Conservation (phyloP, 2,888 invertebrate species). For the Oscheius sp. region DNA sequence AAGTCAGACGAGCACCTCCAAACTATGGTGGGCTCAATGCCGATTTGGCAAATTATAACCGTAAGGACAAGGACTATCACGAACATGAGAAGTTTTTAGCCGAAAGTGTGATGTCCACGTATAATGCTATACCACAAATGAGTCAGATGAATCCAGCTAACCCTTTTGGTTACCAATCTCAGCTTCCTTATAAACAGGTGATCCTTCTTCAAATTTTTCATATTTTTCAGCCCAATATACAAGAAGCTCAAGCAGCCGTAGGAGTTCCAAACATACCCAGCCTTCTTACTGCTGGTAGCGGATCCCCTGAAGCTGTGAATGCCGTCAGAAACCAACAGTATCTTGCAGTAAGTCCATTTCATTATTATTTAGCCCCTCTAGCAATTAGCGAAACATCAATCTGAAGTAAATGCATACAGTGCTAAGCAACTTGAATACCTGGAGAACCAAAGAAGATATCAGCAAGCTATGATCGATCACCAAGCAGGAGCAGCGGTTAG, state of each 20-base stretch:
- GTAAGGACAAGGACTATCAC: background rate
- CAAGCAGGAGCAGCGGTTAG: slow-evolving; percentile 68
- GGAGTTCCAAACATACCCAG: slow-evolving; percentile 41
- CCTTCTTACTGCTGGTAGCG: slow-evolving; percentile 46
- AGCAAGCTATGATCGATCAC: slow-evolving; percentile 69
- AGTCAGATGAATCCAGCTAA: slow-evolving; percentile 40
- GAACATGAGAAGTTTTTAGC: slow-evolving; percentile 41
- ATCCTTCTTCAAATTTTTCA: background rate
- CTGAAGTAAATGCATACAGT: slow-evolving; percentile 61
- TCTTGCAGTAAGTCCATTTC: slow-evolving; percentile 40
- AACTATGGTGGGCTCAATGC: slow-evolving; percentile 15
- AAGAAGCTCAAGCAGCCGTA: slow-evolving; percentile 21
- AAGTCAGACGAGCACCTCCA: slow-evolving; percentile 50
- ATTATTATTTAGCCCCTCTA: background rate
- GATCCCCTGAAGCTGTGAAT: slow-evolving; percentile 56
- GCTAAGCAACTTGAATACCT: slow-evolving; percentile 68
- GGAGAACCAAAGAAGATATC: slow-evolving; percentile 67
- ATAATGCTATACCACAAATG: slow-evolving; percentile 53
- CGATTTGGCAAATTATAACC: slow-evolving; percentile 29
- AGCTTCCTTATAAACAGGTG: slow-evolving; percentile 43
- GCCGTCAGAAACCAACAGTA: slow-evolving; percentile 64
- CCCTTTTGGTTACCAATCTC: slow-evolving; percentile 52
- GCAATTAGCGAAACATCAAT: slow-evolving; percentile 57
- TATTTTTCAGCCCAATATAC: slow-evolving; percentile 14
- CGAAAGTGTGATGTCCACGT: slow-evolving; percentile 45